A percentile compares a stretch with the other conserved stretches of the same genome.
phyloP scores from a whole-genome alignment of 2,888 invertebrate species.

The Ectropis crepuscularia region DNA sequence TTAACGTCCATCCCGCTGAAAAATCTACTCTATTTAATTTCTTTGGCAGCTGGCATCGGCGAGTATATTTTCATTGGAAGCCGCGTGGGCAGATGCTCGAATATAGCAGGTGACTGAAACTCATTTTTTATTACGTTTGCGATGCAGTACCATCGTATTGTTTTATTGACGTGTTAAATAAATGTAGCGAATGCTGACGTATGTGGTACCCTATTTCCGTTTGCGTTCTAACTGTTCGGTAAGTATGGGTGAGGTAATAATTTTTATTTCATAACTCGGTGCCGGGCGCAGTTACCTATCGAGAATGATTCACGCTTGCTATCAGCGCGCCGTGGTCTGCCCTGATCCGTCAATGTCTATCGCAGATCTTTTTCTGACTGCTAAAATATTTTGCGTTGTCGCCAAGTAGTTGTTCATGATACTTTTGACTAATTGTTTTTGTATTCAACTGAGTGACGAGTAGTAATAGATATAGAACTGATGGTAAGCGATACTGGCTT shows the following conservation, averaged over 20 bases:
- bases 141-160: slow-evolving; percentile 73
- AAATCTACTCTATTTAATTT: slow-evolving; percentile 81
- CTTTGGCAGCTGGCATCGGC: slow-evolving; percentile 76
- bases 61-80: slow-evolving; percentile 75
- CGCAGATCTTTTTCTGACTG: slow-evolving; percentile 15
- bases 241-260: slow-evolving; percentile 44
- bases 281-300: slow-evolving; percentile 26
- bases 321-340: slow-evolving; percentile 36
- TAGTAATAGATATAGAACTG: too few relatives aligned
- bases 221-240: slow-evolving; percentile 39
- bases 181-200: slow-evolving; percentile 60
- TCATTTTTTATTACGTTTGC: slow-evolving; percentile 73
- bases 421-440: neutral
- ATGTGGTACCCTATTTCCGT: slow-evolving; percentile 50
- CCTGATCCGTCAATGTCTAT: slow-evolving; percentile 34
- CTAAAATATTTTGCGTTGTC: slow-evolving; percentile 19
- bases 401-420: slow-evolving; percentile 14
- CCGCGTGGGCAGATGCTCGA: slow-evolving; percentile 71
- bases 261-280: slow-evolving; percentile 38
- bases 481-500: too few relatives aligned
- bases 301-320: slow-evolving; percentile 36
- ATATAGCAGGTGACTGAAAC: slow-evolving; percentile 75
- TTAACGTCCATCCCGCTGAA: slow-evolving; percentile 73
- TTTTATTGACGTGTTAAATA: slow-evolving; percentile 71
- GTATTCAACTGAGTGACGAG: neutral